Percentiles rank a stretch among this genome's conserved stretches.
These are phyloP conservation scores for Dynastes grantii DNA, from an alignment of 2,888 invertebrate species.

Conservation along the genomic window DNA sequence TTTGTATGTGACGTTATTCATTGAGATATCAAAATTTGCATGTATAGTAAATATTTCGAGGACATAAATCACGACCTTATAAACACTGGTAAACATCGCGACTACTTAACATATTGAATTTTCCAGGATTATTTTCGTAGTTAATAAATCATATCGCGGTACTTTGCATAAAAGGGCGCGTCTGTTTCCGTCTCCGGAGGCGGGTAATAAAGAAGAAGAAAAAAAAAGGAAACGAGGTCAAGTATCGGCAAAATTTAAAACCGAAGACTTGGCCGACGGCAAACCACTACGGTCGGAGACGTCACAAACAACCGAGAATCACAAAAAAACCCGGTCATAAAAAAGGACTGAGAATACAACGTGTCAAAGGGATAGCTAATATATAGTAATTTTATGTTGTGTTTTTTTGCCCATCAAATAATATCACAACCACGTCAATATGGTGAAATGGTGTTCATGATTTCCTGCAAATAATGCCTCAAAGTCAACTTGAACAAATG, in stretches of 20 bases:
- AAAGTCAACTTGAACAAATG: too few species aligned
- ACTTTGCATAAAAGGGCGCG: slow-evolving; percentile 39
- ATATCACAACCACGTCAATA: too few species aligned
- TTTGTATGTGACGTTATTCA: background rate
- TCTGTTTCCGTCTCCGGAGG: slow-evolving; percentile 27
- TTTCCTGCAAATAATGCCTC: too few species aligned
- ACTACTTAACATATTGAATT: slow-evolving; percentile 43
- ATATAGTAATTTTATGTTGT: too few species aligned
- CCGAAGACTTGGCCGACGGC: background rate
- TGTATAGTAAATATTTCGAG: background rate
- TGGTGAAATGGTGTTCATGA: too few species aligned
- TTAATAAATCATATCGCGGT: slow-evolving; percentile 36
- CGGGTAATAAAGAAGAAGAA: slow-evolving; percentile 33
- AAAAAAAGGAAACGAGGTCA: slow-evolving; percentile 21
- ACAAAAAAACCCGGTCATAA: background rate
- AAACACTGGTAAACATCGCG: slow-evolving; percentile 25
- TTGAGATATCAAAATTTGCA: slow-evolving; percentile 7
- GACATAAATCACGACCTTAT: slow-evolving; percentile 12
- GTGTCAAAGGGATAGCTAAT: too few species aligned
- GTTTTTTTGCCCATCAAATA: too few species aligned
- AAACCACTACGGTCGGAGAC: background rate
- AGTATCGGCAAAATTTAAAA: slow-evolving; percentile 26
- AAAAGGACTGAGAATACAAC: too few species aligned
- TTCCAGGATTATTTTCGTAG: slow-evolving; percentile 21
- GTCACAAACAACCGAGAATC: background rate